Percentiles rank a stretch among this genome's conserved stretches.
These are phyloP conservation scores for Mactra quadrangularis DNA, from an alignment of 1,140 invertebrate species.

Conservation along the genomic window DNA sequence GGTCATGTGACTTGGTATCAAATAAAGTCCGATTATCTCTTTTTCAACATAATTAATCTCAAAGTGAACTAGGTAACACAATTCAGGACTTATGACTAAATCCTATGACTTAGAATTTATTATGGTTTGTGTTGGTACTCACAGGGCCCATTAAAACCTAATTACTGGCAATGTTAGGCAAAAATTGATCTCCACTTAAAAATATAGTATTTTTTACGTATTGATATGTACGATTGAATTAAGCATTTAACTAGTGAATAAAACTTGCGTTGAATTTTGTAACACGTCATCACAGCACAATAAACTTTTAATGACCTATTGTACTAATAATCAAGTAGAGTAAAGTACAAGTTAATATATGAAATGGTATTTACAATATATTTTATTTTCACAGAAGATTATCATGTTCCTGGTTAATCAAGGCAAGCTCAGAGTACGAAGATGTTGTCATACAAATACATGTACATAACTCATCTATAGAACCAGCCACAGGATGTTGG, in stretches of 20 bases:
- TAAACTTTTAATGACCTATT: no score
- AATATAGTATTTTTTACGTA: no score
- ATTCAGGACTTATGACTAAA: not conserved
- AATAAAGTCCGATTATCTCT: not conserved
- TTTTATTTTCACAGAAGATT: constrained; percentile 47
- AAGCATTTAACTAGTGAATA: no score
- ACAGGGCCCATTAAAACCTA: not conserved
- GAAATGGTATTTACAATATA: no score
- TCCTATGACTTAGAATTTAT: not conserved
- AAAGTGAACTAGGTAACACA: not conserved
- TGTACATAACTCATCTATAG: constrained; percentile 40
- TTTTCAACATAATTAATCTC: not conserved
- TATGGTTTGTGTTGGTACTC: not conserved
- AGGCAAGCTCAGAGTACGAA: not conserved
- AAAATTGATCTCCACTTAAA: no score
- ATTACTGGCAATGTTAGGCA: not conserved
- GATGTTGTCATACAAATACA: constrained; percentile 47
- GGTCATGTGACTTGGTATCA: not conserved
- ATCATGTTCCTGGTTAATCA: constrained; percentile 47
- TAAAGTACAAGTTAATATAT: no score
- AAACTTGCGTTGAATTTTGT: no score
- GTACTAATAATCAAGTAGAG: no score
- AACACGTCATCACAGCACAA: no score
- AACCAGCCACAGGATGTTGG: constrained; percentile 40
- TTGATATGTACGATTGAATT: no score